These are phyloP conservation scores for Thereva nobilitata DNA, from an alignment of 2,888 invertebrate species.

Conservation along the genomic window DNA sequence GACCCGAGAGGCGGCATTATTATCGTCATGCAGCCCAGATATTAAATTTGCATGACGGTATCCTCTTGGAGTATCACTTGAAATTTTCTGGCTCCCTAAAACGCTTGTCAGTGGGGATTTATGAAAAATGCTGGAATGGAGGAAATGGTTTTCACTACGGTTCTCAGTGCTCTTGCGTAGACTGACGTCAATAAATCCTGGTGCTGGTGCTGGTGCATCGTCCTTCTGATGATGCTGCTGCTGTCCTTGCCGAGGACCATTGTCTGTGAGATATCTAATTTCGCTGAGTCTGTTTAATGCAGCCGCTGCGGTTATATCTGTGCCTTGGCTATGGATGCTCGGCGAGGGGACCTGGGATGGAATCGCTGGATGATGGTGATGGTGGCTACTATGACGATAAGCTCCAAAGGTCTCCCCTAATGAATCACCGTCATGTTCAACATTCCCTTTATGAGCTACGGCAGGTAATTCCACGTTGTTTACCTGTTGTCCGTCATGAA, in stretches of 20 bases:
- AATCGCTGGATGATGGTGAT: conserved; percentile 2
- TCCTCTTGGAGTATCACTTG: conserved; percentile 23
- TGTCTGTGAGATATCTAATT: conserved; percentile 28
- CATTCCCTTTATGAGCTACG: conserved; percentile 32
- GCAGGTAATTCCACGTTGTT: conserved; percentile 35
- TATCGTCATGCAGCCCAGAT: conserved; percentile 14
- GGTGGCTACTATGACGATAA: conserved; percentile 25
- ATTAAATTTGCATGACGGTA: conserved; percentile 16
- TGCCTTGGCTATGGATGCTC: neutral
- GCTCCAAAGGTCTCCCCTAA: conserved; percentile 26
- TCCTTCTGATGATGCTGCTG: neutral
- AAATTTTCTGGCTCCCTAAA: conserved; percentile 28
- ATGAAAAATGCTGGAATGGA: conserved; percentile 19
- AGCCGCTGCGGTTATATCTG: conserved; percentile 7
- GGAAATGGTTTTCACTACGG: conserved; percentile 14
- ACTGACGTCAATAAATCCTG: conserved; percentile 15
- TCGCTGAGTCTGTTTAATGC: conserved; percentile 7
- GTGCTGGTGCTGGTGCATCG: neutral
- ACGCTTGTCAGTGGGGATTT: conserved; percentile 16
- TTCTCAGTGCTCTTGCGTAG: conserved; percentile 3
- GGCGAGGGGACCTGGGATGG: conserved; percentile 38
- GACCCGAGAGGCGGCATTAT: conserved; percentile 23
- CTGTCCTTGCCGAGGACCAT: conserved; percentile 18
- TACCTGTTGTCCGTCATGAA: conserved; percentile 37
- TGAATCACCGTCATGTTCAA: conserved; percentile 38